phyloP scores from a whole-genome alignment of 2,888 invertebrate genomes.

The Spilarctia lutea region DNA sequence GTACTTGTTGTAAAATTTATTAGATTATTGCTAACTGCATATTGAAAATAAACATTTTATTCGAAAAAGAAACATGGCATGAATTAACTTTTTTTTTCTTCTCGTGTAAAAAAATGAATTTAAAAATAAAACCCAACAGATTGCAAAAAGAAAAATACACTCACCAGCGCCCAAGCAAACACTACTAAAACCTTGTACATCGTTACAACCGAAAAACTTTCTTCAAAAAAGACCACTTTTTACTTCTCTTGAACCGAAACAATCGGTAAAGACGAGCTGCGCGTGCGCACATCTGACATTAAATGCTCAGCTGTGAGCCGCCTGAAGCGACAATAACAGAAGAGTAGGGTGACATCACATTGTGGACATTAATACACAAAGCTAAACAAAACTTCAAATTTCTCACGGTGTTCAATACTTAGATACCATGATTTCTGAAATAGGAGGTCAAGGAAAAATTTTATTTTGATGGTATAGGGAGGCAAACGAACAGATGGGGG shows the following conservation, averaged over 20 bases:
- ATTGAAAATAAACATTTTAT: neutral
- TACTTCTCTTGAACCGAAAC: constrained; percentile 65
- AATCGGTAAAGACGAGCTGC: constrained; percentile 65
- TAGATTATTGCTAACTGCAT: neutral
- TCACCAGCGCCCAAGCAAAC: constrained; percentile 39
- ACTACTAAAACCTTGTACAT: constrained; percentile 46
- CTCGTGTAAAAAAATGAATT: too few species aligned
- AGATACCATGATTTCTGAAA: neutral
- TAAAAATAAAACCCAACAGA: neutral
- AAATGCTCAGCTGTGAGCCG: constrained; percentile 41
- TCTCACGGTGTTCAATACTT: neutral
- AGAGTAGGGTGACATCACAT: constrained; percentile 26
- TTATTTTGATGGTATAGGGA: neutral
- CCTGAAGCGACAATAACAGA: constrained; percentile 22
- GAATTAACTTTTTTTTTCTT: too few species aligned
- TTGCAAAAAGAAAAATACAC: constrained; percentile 12
- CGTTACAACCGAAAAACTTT: constrained; percentile 42
- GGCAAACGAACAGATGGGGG: too few species aligned
- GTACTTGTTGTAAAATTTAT: too few species aligned
- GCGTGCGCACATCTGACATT: constrained; percentile 71
- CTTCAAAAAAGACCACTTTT: constrained; percentile 60
- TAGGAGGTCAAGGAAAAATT: neutral
- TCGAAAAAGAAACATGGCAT: too few species aligned
- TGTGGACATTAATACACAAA: constrained; percentile 2
- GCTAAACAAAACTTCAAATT: neutral